Base-by-base conservation (phyloP, 2,113 vertebrate species). In the Malurus cyaneus region DNA sequence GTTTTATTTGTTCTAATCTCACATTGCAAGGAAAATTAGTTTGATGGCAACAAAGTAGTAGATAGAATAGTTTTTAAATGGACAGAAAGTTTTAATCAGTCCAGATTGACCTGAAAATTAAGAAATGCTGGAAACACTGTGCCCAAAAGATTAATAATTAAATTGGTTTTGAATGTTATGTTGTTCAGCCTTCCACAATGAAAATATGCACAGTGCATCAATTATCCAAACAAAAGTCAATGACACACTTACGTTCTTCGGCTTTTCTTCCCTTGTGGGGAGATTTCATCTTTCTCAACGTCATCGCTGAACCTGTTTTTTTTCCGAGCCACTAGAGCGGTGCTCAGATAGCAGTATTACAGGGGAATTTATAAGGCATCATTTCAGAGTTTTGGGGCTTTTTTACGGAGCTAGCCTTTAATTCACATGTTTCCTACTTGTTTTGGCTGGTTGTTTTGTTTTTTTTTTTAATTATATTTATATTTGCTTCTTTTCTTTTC, bases 301-400 rank as follows among this genome's bases (percentile, higher is more conserved):
- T 42, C 32, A 1, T 28, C 36, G 47, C 42, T 23, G 44, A 36
- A 67, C 8, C 34, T 66, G n/a, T n/a, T n/a, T 46, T 73, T 56
- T 3, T 44, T 87, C 8, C 52, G 8, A 42, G 65, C 96, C 97
- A 83, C 96, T 94, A 97, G 98, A 93, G 97, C n/a, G 97, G 96
- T 76, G 96, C 89, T 92, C 64, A 65, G 77, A 76, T 41, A 84
- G 95, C 96, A 85, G 42, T 18, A 5, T 85, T 92, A 47, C 79
- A n/a, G n/a, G 57, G 19, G 36, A 71, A 44, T 60, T 50, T 23
- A 5, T 19, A 49, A 44, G 24, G 25, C 2, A 2, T 57, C 3
- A 0, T 32, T 81, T 41, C 39, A n/a, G 47, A 12, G 12, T 12
- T 18, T 52, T 49, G 34, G 5, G 44, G 9, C 34, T n/a, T n/a